Evolutionary conservation across 1,140 invertebrate species (phyloP).

Genomic region (Temnothorax curvispinosus): DNA sequence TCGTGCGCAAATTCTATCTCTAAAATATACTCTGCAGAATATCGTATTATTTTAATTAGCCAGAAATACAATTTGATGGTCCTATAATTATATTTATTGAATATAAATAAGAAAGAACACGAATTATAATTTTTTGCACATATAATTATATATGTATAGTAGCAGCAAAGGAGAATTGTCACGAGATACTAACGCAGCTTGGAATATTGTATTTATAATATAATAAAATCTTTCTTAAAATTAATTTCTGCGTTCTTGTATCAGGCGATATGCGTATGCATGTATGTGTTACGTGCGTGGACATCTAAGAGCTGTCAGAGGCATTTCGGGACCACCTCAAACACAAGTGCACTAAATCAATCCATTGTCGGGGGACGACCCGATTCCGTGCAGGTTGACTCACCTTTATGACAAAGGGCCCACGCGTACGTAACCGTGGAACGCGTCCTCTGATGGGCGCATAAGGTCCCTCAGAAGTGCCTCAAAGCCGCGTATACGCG

Average conservation of each 20-base stretch:
- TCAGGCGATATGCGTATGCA: background rate
- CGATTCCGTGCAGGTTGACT: conserved; percentile 79
- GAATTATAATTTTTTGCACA: background rate
- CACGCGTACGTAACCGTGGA: conserved; percentile 32
- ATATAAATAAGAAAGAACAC: background rate
- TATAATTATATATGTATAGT: background rate
- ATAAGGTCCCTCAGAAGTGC: conserved; percentile 17
- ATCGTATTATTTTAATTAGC: background rate
- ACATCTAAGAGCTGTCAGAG: conserved; percentile 66
- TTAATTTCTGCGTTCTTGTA: conserved; percentile 11
- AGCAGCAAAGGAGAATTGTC: background rate
- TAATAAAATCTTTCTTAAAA: background rate
- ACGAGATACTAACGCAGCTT: background rate
- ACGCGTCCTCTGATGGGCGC: conserved; percentile 14
- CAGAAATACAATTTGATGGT: background rate
- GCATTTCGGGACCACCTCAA: conserved; percentile 63
- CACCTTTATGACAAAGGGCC: conserved; percentile 75
- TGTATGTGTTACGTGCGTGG: background rate
- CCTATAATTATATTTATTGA: background rate
- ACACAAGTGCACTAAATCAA: conserved; percentile 81
- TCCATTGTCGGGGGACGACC: conserved; percentile 77
- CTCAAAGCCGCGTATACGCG: background rate
- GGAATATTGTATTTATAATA: background rate
- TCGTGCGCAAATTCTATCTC: background rate
- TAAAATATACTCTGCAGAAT: background rate